Base-by-base conservation (phyloP, 2,797 vertebrate genomes). In the Sarcoramphus papa region DNA sequence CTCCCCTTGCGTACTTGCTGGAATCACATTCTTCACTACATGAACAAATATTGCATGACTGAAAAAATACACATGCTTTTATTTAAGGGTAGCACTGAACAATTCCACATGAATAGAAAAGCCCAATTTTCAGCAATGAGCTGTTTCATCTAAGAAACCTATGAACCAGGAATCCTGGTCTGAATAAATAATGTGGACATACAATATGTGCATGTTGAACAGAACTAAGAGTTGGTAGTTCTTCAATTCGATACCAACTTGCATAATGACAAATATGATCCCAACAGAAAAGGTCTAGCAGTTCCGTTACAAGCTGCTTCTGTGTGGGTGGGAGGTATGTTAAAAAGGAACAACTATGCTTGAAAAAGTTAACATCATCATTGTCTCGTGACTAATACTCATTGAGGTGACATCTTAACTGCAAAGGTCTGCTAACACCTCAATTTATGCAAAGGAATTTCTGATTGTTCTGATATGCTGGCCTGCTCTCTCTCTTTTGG, bases 331-430 rank as follows among this genome's bases (percentile, higher is more conserved):
- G 59, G 10, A 85, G 31, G 54, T 85, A 69, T 43, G 3, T 76
- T 74, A 64, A 92, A 93, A 89, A 90, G 21, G 48, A 92, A 22
- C n/a, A 94, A 23, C 13, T 40, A 2, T 85, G 70, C 84, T 88
- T 96, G 83, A 96, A 97, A 95, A 97, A 81, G 63, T 92, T 96
- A 93, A 43, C 25, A 14, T 28, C 92, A 57, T 70, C 70, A 91
- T 93, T 95, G 54, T 78, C 35, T 79, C 4, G 4, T 78, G 72
- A 85, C 51, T 74, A 54, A 35, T 80, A 74, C 63, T 92, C 23
- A 41, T 40, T 13, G 33, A 79, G n/a, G 31, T 20, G 90, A 85
- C 0, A 27, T 90, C 77, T 94, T 94, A 92, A 89, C 48, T 90
- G 89, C 78, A 95, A 94, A 97, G 31, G 48, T 2, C 23, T 79